Conservation (phyloP, 2,113 vertebrate species). For the Lophius piscatorius region DNA sequence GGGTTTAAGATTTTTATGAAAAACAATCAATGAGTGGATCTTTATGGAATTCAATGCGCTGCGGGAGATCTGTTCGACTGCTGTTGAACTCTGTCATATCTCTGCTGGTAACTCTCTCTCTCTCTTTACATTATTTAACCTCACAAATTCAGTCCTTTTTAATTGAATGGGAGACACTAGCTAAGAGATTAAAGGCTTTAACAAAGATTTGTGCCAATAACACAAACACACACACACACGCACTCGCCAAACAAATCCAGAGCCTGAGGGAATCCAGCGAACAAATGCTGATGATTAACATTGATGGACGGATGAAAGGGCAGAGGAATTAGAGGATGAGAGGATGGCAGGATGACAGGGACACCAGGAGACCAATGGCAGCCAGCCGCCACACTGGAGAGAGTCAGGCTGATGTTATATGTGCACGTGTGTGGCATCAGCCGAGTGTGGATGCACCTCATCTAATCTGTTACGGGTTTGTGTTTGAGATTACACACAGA, state of each 20-base stretch:
- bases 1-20: no score
- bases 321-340: slow-evolving; percentile 57
- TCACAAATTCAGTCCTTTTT: slow-evolving; percentile 5
- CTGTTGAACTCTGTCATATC: neutral
- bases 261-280: slow-evolving; percentile 18
- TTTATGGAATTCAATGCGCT: neutral
- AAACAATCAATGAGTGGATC: neutral
- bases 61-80: neutral
- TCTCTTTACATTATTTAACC: neutral
- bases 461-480: slow-evolving; percentile 3
- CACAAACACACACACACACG: slow-evolving; percentile 12
- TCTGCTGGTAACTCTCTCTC: neutral
- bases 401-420: slow-evolving; percentile 2
- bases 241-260: slow-evolving; percentile 15
- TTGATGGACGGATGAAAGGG: slow-evolving; percentile 52
- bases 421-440: neutral
- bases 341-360: slow-evolving; percentile 33
- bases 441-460: no score
- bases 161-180: slow-evolving; percentile 20
- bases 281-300: slow-evolving; percentile 37
- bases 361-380: slow-evolving; percentile 28
- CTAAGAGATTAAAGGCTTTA: slow-evolving; percentile 39
- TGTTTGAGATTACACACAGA: neutral
- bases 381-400: slow-evolving; percentile 14
- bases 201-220: slow-evolving; percentile 26